A percentile compares a stretch with the other conserved stretches of the same genome.
Evolutionary conservation across 2,113 vertebrate species (phyloP).

Genomic region (Petaurus breviceps): DNA sequence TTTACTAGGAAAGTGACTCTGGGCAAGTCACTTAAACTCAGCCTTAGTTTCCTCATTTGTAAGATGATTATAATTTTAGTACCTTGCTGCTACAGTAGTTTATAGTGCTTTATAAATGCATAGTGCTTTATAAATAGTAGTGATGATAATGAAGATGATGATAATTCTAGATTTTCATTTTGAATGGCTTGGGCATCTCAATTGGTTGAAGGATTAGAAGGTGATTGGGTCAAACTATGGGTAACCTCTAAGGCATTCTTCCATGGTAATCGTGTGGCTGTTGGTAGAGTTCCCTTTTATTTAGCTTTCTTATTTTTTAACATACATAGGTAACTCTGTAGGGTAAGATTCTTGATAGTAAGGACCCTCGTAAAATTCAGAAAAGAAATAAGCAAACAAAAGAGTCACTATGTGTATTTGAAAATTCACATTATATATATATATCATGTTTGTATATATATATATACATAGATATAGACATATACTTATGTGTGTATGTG

Average conservation of each 20-base stretch:
- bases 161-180: background rate
- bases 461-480: no score
- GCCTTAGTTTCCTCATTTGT: background rate
- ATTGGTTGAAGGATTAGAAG: background rate
- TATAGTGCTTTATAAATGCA: background rate
- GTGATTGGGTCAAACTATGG: background rate
- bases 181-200: background rate
- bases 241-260: no score
- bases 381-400: background rate
- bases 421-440: no score
- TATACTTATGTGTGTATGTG: no score
- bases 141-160: no score
- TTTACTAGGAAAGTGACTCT: background rate
- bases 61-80: background rate
- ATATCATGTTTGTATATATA: no score
- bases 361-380: background rate
- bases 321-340: no score
- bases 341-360: no score
- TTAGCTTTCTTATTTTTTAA: background rate
- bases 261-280: background rate
- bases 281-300: background rate
- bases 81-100: background rate
- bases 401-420: no score
- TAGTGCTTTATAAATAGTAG: background rate
- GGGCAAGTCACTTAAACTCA: background rate